Conservation (phyloP, 2,113 vertebrate genomes). For the Crotophaga sulcirostris region DNA sequence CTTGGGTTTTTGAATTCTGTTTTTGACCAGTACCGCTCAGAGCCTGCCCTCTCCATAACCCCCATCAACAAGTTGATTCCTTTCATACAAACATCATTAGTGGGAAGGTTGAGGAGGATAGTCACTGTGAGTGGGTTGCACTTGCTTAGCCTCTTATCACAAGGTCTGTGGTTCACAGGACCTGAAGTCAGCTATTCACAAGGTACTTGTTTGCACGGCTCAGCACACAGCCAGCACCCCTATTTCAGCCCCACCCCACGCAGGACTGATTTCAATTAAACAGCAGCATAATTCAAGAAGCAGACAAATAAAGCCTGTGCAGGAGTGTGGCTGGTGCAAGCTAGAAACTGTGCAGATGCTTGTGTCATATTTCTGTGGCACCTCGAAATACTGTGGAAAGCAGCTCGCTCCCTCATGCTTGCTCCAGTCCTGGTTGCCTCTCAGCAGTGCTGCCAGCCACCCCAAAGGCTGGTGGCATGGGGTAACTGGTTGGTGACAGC, state of each 20-base stretch:
- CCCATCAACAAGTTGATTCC: background rate
- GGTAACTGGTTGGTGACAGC: background rate
- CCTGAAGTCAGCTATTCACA: background rate
- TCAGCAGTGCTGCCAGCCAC: background rate
- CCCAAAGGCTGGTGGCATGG: background rate
- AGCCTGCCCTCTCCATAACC: background rate
- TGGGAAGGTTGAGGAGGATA: background rate
- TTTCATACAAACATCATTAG: background rate
- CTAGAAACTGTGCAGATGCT: background rate
- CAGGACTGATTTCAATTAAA: background rate
- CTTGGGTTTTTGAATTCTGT: background rate
- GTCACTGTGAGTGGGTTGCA: background rate
- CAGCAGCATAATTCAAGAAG: background rate
- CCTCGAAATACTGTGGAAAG: background rate
- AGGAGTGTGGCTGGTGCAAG: fast-evolving
- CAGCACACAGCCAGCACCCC: background rate
- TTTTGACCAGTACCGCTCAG: background rate
- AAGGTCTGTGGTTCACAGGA: background rate
- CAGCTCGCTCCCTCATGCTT: background rate
- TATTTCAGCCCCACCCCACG: background rate
- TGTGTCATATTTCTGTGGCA: fast-evolving
- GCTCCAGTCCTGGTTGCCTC: background rate
- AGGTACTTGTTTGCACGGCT: too few relatives aligned
- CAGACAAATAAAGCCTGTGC: background rate
- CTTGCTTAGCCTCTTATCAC: background rate